Evolutionary conservation across 2,113 vertebrate genomes (phyloP).

Genomic region (Ciconia maguari): DNA sequence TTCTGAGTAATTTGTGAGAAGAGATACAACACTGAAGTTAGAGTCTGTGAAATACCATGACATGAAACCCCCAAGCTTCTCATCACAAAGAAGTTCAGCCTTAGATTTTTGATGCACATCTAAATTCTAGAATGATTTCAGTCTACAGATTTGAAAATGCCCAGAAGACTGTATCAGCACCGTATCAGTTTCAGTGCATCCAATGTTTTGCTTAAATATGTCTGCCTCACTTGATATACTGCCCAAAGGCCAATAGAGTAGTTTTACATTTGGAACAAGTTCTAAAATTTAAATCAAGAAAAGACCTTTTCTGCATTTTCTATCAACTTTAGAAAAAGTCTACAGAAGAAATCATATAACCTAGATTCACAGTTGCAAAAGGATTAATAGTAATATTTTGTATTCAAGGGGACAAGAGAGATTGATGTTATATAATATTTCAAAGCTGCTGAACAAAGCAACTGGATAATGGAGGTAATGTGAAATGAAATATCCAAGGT

Average conservation of each 20-base stretch:
- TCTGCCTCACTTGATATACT: slow-evolving; percentile 14
- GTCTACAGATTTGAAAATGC: background rate
- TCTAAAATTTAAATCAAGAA: slow-evolving; percentile 49
- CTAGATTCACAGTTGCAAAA: slow-evolving; percentile 40
- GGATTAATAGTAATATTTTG: slow-evolving; percentile 34
- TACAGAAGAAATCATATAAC: slow-evolving; percentile 1
- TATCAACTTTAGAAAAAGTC: slow-evolving; percentile 21
- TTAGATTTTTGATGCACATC: background rate
- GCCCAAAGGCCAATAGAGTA: slow-evolving; percentile 26
- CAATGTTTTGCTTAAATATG: slow-evolving; percentile 33
- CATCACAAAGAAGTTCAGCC: background rate
- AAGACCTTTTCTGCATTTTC: slow-evolving; percentile 27
- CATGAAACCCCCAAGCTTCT: background rate
- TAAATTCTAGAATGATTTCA: background rate
- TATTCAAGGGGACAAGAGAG: slow-evolving; percentile 9
- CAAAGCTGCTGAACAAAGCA: slow-evolving; percentile 57
- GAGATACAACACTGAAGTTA: background rate
- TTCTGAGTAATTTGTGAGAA: background rate
- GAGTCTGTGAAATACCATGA: background rate
- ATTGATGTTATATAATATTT: slow-evolving; percentile 45
- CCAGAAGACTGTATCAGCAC: slow-evolving; percentile 32
- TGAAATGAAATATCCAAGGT: slow-evolving; percentile 47
- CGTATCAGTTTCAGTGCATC: slow-evolving; percentile 28
- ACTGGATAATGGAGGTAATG: slow-evolving; percentile 51
- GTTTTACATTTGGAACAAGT: slow-evolving; percentile 38